These are phyloP conservation scores for Dione vanillae DNA, from an alignment of 2,888 invertebrate species.

Conservation along the genomic window DNA sequence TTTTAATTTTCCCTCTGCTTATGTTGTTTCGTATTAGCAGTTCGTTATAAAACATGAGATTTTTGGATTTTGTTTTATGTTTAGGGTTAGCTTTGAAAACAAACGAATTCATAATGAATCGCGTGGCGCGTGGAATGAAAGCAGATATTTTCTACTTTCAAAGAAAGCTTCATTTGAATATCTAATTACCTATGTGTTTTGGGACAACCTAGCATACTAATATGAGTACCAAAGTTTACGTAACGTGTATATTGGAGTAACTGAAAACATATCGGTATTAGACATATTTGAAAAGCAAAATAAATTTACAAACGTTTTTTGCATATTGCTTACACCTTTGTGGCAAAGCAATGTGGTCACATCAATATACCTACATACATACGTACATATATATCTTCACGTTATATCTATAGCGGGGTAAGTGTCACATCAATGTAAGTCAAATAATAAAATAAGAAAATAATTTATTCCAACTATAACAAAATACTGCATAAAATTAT, in stretches of 20 bases:
- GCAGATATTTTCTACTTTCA: slow-evolving; percentile 49
- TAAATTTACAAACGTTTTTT: too few relatives aligned
- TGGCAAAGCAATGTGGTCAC: too few relatives aligned
- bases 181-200: slow-evolving; percentile 7
- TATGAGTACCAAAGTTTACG: not conserved
- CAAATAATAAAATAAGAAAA: slow-evolving; percentile 7
- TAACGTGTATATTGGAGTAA: not conserved
- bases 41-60: slow-evolving; percentile 62
- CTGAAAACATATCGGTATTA: not conserved
- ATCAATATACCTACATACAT: too few relatives aligned
- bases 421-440: too few relatives aligned
- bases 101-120: slow-evolving; percentile 67
- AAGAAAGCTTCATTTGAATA: slow-evolving; percentile 47
- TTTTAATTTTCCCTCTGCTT: slow-evolving; percentile 63
- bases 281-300: too few relatives aligned
- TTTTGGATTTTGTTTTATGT: slow-evolving; percentile 54
- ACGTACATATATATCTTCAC: too few relatives aligned
- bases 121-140: slow-evolving; percentile 50
- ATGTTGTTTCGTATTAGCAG: slow-evolving; percentile 57
- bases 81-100: slow-evolving; percentile 55
- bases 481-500: slow-evolving; percentile 39
- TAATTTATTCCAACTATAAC: slow-evolving; percentile 30
- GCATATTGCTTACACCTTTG: too few relatives aligned
- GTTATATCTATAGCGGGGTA: too few relatives aligned
- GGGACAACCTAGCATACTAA: not conserved